Evolutionary conservation across 1,140 invertebrate genomes (phyloP), one percentile per base, ranked within the genome.

Genomic region (Xylocopa sonorina): DNA sequence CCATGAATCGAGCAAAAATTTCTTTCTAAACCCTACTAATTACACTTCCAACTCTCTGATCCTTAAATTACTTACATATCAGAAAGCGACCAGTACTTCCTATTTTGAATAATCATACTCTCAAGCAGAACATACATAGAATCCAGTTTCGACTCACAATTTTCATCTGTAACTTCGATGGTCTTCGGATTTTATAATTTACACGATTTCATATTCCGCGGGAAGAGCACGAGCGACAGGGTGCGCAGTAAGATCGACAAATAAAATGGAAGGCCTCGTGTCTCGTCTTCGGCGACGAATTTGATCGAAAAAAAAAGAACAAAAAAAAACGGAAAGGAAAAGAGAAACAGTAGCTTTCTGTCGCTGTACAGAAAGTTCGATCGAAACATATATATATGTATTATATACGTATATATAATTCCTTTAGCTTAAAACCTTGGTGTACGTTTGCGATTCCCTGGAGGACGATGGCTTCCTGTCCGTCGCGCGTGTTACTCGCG

Each of bases 391-490:
- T 73, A 38, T 73, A 27, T 53, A 7, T 50, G 5, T 63, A 74
- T 41, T 64, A 10, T 73, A 32, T 48, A 43, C 32, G 27, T 72
- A 63, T 63, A 74, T 74, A 64, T 64, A 67, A 76, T 76, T 67
- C 34, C 55, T 46, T 73, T 62, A 66, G 21, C 38, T n/a, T 48
- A 43, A 41, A 63, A 75, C 77, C 62, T 78, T 62, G 81, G 76
- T 68, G 66, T 50, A 18, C 63, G 55, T 55, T 41, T 21, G 21
- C 69, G 51, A 71, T 62, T 62, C 27, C n/a, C 10, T n/a, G 16
- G 9, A 9, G n/a, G 16, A 24, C 43, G 21, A 27, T 29, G 29
- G 24, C 48, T 63, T 67, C 32, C n/a, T 10, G 24, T 41, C 21
- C 16, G 18, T 50, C 2, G 16, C n/a, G 27, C n/a, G 66, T 41